A percentile compares a stretch with the other conserved stretches of the same genome.
Evolutionary conservation across 2,888 invertebrate species (phyloP).

Genomic region (Heteromyza rotundicornis): DNA sequence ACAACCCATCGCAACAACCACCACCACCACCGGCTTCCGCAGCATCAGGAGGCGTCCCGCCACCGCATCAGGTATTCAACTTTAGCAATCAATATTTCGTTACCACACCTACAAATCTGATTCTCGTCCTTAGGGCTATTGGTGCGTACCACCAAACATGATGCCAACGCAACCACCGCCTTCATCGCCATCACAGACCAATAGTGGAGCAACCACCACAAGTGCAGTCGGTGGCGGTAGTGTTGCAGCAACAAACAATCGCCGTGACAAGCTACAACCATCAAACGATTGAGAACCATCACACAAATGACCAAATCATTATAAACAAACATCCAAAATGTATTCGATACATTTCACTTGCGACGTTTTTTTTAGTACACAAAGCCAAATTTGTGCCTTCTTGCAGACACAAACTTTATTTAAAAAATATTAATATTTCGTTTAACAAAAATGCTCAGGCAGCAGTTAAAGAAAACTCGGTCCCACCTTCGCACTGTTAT

Average conservation of each 20-base stretch:
- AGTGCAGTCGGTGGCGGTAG: conserved; percentile 10
- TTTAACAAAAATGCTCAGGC: no score
- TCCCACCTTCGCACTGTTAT: no score
- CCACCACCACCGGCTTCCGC: conserved; percentile 15
- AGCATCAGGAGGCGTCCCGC: no score
- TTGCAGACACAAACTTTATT: no score
- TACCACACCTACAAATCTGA: no score
- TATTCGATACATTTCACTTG: conserved; percentile 1
- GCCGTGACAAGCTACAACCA: conserved; percentile 1
- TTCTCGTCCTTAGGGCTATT: conserved; percentile 32
- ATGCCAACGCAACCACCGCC: conserved; percentile 22
- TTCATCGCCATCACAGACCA: conserved; percentile 9
- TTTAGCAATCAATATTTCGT: no score
- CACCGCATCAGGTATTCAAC: no score
- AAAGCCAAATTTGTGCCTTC: no score
- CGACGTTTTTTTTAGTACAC: background rate
- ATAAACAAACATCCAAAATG: background rate
- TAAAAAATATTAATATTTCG: no score
- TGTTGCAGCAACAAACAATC: conserved; percentile 12
- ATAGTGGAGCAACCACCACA: conserved; percentile 20
- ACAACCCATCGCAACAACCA: background rate
- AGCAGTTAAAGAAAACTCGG: no score
- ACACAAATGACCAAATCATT: no score
- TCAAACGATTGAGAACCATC: conserved; percentile 7
- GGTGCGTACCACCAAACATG: conserved; percentile 30